Evolutionary conservation across 2,113 vertebrate genomes (phyloP).

Genomic region (Paradisaea rubra): DNA sequence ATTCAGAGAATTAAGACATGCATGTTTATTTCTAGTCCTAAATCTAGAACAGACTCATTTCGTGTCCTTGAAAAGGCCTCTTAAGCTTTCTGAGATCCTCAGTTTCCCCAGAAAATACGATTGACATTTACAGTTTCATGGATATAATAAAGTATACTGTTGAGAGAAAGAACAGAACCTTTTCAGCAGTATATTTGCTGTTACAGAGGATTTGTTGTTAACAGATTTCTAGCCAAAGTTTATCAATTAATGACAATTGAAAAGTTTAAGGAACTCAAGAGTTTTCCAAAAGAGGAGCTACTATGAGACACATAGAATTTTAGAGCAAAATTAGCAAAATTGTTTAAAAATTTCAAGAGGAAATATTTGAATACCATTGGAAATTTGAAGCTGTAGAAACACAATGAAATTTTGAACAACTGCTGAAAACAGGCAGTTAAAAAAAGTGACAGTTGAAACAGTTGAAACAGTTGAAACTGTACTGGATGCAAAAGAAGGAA

Average conservation of each 20-base stretch:
- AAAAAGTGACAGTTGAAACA: not conserved
- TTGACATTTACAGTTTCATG: not conserved
- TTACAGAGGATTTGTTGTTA: not conserved
- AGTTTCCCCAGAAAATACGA: not conserved
- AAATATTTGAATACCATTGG: not conserved
- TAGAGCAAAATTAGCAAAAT: not conserved
- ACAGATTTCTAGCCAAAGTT: not conserved
- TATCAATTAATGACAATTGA: not conserved
- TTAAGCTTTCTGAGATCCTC: not conserved
- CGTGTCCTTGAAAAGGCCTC: not conserved
- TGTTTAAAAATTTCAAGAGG: not conserved
- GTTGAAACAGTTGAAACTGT: not conserved
- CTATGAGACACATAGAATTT: not conserved
- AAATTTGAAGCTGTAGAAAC: not conserved
- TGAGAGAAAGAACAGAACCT: not conserved
- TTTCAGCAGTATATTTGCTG: not conserved
- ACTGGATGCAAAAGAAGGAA: not conserved
- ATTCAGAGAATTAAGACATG: not conserved
- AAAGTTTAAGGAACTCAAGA: not conserved
- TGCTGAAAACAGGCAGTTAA: not conserved
- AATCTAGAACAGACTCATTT: not conserved
- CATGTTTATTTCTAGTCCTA: not conserved
- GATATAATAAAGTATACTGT: not conserved
- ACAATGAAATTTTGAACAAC: not conserved
- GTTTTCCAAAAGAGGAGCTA: not conserved